Evolutionary conservation across 2,797 vertebrate genomes (phyloP).

Genomic region (Iguana delicatissima): DNA sequence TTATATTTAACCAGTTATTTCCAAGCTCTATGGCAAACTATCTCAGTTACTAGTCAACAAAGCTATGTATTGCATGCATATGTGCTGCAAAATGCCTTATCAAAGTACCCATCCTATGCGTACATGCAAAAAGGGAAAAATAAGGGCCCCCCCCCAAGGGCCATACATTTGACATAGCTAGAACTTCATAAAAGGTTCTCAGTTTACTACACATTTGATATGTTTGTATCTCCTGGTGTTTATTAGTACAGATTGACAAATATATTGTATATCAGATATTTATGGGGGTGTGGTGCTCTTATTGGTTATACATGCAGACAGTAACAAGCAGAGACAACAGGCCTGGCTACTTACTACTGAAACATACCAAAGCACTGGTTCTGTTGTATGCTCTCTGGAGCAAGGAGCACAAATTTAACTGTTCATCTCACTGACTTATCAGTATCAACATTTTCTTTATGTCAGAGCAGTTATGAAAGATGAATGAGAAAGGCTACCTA

Average conservation of each 20-base stretch:
- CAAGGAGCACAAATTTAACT: background rate
- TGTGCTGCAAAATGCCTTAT: background rate
- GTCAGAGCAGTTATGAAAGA: constrained; percentile 11
- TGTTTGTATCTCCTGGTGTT: background rate
- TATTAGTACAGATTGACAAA: background rate
- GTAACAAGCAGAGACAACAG: background rate
- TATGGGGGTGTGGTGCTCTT: background rate
- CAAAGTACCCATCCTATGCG: background rate
- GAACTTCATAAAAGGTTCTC: background rate
- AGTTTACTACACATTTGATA: background rate
- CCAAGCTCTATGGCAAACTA: no score
- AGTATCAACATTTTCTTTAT: constrained; percentile 34
- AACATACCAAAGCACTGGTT: background rate
- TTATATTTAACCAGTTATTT: no score
- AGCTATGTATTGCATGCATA: background rate
- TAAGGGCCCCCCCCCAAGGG: no score
- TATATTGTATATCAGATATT: background rate
- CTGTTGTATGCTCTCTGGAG: background rate
- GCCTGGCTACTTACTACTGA: no score
- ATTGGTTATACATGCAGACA: background rate
- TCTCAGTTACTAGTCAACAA: no score
- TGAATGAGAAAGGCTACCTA: background rate
- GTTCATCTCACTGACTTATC: background rate
- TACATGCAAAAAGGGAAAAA: background rate
- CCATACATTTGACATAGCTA: background rate